Percentiles rank a stretch among this genome's conserved stretches.
These are phyloP conservation scores for Teleopsis dalmanni DNA, from an alignment of 1,140 invertebrate genomes.

Conservation along the genomic window DNA sequence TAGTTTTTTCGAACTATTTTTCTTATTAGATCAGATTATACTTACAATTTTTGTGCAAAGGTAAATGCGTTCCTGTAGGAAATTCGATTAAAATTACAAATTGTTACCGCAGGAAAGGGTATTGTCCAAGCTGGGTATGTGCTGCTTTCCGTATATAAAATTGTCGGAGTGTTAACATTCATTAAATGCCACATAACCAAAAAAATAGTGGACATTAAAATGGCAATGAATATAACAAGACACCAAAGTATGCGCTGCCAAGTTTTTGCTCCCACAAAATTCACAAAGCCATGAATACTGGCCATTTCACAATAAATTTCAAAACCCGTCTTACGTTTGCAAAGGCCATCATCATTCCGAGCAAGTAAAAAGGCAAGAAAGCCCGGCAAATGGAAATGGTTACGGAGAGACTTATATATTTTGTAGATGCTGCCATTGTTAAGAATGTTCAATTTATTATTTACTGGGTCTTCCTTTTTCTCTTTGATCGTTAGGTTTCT, in stretches of 20 bases:
- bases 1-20: neutral
- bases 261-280: conserved; percentile 28
- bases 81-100: conserved; percentile 56
- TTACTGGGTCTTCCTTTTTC: neutral
- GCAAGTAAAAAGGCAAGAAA: conserved; percentile 26
- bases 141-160: conserved; percentile 54
- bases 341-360: conserved; percentile 30
- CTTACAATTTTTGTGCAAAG: conserved; percentile 36
- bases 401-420: neutral
- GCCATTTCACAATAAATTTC: conserved; percentile 46
- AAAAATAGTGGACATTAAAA: conserved; percentile 41
- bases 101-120: conserved; percentile 59
- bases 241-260: conserved; percentile 46
- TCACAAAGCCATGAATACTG: conserved; percentile 39
- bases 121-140: conserved; percentile 56
- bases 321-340: conserved; percentile 32
- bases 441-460: neutral
- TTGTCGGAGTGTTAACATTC: conserved; percentile 39
- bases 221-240: conserved; percentile 37
- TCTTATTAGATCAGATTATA: too few species aligned
- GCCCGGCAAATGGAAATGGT: neutral
- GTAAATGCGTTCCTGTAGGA: conserved; percentile 7
- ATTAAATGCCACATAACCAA: conserved; percentile 42
- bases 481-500: neutral
- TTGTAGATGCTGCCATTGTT: neutral